A percentile compares a stretch with the other conserved stretches of the same genome.
Evolutionary conservation across 2,113 vertebrate species (phyloP).

Genomic region (Anhinga rufa): DNA sequence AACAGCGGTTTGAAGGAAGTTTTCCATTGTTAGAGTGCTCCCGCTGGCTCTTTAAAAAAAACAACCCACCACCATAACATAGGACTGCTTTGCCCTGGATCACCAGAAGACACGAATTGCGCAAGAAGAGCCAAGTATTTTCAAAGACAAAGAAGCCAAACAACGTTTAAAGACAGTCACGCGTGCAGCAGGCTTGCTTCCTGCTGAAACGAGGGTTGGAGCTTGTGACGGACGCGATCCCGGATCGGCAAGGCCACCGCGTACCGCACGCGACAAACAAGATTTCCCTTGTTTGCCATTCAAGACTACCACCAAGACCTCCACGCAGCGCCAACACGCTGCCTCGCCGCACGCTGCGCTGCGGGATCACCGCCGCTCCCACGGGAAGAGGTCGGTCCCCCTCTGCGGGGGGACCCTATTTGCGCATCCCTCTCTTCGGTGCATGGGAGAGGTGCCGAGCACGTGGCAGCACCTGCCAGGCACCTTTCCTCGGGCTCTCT

Average conservation of each 20-base stretch:
- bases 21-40: background rate
- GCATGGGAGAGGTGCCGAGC: accelerated
- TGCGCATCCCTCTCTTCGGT: accelerated
- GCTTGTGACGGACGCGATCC: background rate
- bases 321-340: accelerated
- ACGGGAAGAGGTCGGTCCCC: accelerated
- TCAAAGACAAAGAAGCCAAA: conserved; percentile 1
- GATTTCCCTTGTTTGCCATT: background rate
- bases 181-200: background rate
- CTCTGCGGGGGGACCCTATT: background rate
- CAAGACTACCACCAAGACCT: background rate
- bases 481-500: background rate
- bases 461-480: background rate
- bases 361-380: background rate
- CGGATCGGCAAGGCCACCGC: background rate
- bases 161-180: background rate
- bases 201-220: background rate
- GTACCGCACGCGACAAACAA: background rate
- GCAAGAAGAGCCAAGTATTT: background rate
- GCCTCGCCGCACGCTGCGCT: accelerated
- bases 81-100: background rate
- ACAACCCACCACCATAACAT: background rate
- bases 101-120: background rate
- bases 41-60: background rate
- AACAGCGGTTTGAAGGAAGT: background rate